Percentiles rank a stretch among this genome's conserved stretches.
phyloP scores from a whole-genome alignment of 2,888 invertebrate species.

The Chironomus tentans region DNA sequence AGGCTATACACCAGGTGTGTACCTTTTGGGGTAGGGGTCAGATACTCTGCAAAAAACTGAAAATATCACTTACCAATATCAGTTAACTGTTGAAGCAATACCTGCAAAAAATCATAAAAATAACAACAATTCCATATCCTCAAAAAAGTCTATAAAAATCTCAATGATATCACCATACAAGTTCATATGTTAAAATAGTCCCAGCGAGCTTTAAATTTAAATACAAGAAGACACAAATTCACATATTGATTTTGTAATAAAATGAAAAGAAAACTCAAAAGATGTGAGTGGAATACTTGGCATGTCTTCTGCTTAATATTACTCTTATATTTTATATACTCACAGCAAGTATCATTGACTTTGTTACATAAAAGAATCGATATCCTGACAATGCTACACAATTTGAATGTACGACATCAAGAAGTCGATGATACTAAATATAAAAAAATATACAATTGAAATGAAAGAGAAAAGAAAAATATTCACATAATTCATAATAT shows the following conservation, averaged over 20 bases:
- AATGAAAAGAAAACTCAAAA: neutral
- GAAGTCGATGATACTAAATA: slow-evolving; percentile 11
- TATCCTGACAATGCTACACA: slow-evolving; percentile 4
- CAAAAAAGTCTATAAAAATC: neutral
- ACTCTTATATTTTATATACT: neutral
- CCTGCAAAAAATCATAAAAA: neutral
- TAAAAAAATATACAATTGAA: neutral
- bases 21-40: too few species aligned
- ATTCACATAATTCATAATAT: neutral
- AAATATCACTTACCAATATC: neutral
- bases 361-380: slow-evolving; percentile 15
- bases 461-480: neutral
- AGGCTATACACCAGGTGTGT: too few species aligned
- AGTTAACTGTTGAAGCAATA: slow-evolving; percentile 1
- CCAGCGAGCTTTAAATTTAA: neutral
- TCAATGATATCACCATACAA: neutral
- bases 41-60: too few species aligned
- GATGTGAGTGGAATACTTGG: too few species aligned
- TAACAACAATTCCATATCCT: neutral
- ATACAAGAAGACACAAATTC: neutral
- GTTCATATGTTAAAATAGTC: neutral
- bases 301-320: too few species aligned
- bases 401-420: slow-evolving; percentile 16
- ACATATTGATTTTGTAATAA: neutral
- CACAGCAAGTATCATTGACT: slow-evolving; percentile 21